Base-by-base conservation (phyloP, 2,888 invertebrate genomes). In the Drosophila robusta region DNA sequence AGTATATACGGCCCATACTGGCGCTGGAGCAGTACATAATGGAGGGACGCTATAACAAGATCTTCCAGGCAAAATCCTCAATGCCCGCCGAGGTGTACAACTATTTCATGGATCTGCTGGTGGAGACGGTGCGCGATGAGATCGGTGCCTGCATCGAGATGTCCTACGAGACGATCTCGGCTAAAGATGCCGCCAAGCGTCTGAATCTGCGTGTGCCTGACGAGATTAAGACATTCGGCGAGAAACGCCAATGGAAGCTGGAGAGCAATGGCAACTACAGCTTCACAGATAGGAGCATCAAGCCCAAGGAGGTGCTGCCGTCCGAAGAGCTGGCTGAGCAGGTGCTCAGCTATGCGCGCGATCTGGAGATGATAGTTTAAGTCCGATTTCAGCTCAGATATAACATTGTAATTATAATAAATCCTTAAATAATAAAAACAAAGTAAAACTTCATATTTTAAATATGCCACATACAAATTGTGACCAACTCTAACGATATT, bases 1-100 rank as follows among this genome's bases (percentile, higher is more conserved):
- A 97, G 16, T 99, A 98, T 91, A 98, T 99, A 63, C 95, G 96
- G 70, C 98, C 99, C 90, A 98, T 99, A 0, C 94, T 99, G 11
- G 97, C 98, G 8, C 94, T 99, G 89, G 99, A 99, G 90, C 99
- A 99, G 92, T 99, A 98, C 92, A 94, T 99, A 57, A 99, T 99
- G 99, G 99, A 99, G 92, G 99, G 99, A 49, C 98, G 98, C 79
- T 99, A 99, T 91, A 99, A 99, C 91, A 99, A 99, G 93, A 97
- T 98, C 60, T 98, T 98, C 90, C 94, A 97, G 80, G 97, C 97
- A 1, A 97, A 97, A 93, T 96, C 96, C 24, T 98, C 98, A 92
- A 98, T 99, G 5, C 99, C 99, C 66, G 98, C 99, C 0, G 97
- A 97, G 72, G 97, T 96, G 72, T 99, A 99, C 93, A 98, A 97